Evolutionary conservation across 2,113 vertebrate genomes (phyloP).

Genomic region (Microtus montanus): DNA sequence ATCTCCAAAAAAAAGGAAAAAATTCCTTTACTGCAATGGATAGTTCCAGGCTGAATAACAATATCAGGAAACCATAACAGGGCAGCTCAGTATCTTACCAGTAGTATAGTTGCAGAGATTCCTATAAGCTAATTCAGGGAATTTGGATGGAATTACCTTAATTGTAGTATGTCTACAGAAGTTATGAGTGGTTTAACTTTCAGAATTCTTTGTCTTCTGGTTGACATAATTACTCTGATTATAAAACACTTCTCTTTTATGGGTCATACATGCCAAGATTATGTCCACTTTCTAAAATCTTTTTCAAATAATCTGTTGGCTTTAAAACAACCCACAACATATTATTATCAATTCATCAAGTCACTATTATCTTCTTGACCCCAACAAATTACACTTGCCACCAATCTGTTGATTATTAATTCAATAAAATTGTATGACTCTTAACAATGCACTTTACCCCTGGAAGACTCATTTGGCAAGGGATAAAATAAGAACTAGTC

Average conservation of each 20-base stretch:
- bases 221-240: not conserved
- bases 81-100: not conserved
- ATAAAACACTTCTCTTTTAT: not conserved
- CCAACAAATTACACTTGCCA: not conserved
- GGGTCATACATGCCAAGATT: not conserved
- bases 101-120: not conserved
- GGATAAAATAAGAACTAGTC: constrained; percentile 11
- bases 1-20: not conserved
- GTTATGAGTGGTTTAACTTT: not conserved
- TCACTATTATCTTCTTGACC: not conserved
- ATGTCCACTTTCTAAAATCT: not conserved
- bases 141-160: not conserved
- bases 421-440: not conserved
- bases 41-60: not conserved
- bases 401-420: constrained; percentile 16
- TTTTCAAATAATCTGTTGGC: not conserved
- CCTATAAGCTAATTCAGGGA: not conserved
- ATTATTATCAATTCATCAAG: constrained; percentile 28
- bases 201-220: constrained; percentile 15
- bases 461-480: not conserved
- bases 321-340: not conserved
- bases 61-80: not conserved
- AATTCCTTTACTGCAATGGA: not conserved
- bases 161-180: not conserved
- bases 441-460: not conserved